Evolutionary conservation across 2,888 invertebrate genomes (phyloP).

Genomic region (Catocala sponsa): DNA sequence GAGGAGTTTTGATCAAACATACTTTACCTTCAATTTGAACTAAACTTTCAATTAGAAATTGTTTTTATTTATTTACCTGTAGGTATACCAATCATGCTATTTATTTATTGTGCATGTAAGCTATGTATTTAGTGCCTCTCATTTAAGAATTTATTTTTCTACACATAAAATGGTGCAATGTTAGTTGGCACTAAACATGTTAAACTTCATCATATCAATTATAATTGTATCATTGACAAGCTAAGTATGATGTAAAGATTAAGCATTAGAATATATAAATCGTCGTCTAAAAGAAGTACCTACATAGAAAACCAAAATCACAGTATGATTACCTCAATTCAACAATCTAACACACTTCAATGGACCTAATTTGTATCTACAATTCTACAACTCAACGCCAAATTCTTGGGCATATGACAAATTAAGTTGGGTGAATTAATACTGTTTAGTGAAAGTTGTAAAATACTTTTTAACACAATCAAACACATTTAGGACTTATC

Average conservation of each 20-base stretch:
- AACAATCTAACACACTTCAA: conserved; percentile 32
- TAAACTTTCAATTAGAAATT: no score
- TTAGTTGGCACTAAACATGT: conserved; percentile 37
- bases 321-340: conserved; percentile 38
- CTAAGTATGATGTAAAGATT: conserved; percentile 24
- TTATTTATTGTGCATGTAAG: background rate
- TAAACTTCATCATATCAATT: conserved; percentile 17
- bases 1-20: no score
- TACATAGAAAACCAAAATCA: conserved; percentile 50
- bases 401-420: background rate
- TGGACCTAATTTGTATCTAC: conserved; percentile 38
- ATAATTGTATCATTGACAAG: background rate
- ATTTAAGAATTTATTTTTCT: background rate
- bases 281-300: conserved; percentile 34
- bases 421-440: conserved; percentile 3
- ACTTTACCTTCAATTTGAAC: no score
- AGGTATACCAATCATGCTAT: no score
- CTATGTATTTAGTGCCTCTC: background rate
- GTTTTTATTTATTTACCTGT: no score
- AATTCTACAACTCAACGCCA: conserved; percentile 7
- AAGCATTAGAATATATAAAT: conserved; percentile 32
- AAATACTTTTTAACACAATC: background rate
- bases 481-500: background rate
- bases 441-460: conserved; percentile 1
- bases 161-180: conserved; percentile 1